These are phyloP conservation scores for Eilema sororculum DNA, from an alignment of 2,888 invertebrate genomes.

Conservation along the genomic window DNA sequence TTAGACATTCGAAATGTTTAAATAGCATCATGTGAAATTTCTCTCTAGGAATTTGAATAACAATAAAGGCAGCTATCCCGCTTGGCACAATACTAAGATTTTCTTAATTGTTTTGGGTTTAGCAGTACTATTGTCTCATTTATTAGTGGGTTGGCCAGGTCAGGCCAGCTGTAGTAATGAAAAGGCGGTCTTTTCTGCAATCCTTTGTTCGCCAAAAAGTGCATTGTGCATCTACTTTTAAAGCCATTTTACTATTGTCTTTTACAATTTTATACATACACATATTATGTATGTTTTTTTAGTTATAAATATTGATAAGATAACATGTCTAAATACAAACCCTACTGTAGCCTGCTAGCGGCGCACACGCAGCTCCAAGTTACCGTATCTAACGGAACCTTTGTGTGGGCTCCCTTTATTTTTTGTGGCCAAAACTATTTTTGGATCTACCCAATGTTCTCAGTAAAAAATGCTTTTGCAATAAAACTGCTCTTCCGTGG, in stretches of 20 bases:
- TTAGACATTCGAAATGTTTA: not conserved
- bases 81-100: not conserved
- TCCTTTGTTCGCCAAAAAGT: not conserved
- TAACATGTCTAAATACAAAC: not conserved
- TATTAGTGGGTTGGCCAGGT: not conserved
- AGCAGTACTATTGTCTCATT: not conserved
- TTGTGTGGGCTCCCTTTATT: conserved; percentile 30
- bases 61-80: not conserved
- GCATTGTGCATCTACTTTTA: not conserved
- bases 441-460: conserved; percentile 18
- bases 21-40: conserved; percentile 1
- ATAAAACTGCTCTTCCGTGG: conserved; percentile 12
- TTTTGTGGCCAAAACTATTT: conserved; percentile 40
- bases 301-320: not conserved
- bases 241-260: no score
- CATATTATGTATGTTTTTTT: not conserved
- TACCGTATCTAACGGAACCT: conserved; percentile 43
- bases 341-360: not conserved
- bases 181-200: not conserved
- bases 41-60: not conserved
- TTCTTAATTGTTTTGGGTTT: not conserved
- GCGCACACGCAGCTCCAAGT: conserved; percentile 32
- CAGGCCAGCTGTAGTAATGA: not conserved
- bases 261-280: no score
- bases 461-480: conserved; percentile 29